Percentiles rank a stretch among this genome's conserved stretches.
Conservation (phyloP, 2,113 vertebrate genomes). For the Chionomys nivalis region DNA sequence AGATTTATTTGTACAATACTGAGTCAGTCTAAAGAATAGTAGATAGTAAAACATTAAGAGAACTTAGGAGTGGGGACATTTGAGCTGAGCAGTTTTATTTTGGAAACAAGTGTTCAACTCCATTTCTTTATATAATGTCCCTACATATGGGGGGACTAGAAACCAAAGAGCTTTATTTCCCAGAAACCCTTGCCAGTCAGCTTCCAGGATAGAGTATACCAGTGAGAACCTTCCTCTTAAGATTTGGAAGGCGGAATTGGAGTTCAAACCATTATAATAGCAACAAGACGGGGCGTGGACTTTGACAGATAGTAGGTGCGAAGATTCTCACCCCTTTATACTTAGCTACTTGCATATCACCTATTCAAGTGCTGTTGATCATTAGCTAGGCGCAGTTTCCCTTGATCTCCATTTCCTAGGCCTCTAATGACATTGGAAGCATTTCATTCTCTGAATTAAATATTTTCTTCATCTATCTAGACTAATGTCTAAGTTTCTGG, state of each 20-base stretch:
- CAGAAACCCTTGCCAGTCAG: slow-evolving; percentile 20
- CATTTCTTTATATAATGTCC: slow-evolving; percentile 41
- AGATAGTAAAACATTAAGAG: neutral
- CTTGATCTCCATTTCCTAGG: neutral
- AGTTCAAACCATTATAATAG: neutral
- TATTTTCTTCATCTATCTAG: slow-evolving; percentile 17
- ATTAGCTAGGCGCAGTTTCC: slow-evolving; percentile 43
- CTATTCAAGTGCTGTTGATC: neutral
- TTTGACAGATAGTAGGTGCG: neutral
- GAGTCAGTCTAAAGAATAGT: neutral
- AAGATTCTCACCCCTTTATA: slow-evolving; percentile 1
- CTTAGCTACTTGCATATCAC: neutral
- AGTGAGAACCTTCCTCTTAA: neutral
- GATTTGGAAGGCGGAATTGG: slow-evolving; percentile 31
- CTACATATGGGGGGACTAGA: neutral
- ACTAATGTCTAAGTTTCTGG: slow-evolving; percentile 41
- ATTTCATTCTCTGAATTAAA: slow-evolving; percentile 46
- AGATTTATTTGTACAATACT: neutral
- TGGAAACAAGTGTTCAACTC: neutral
- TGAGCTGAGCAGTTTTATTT: slow-evolving; percentile 47
- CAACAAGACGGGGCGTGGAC: neutral
- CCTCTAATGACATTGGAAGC: slow-evolving; percentile 34
- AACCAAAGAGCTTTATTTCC: neutral
- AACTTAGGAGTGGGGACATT: neutral
- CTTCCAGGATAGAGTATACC: neutral